phyloP scores from a whole-genome alignment of 2,797 vertebrate genomes.

The Gymnodraco acuticeps region DNA sequence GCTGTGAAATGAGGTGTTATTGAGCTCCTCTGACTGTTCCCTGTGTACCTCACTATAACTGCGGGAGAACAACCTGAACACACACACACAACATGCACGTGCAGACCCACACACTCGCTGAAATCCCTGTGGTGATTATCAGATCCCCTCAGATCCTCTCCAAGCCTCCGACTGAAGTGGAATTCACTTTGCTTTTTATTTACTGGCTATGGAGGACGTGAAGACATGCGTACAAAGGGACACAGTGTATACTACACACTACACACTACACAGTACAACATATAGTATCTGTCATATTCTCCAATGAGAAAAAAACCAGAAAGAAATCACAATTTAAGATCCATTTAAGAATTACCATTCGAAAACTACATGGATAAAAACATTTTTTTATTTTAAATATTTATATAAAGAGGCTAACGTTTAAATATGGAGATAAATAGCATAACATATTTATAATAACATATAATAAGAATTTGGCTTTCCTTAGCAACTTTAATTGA shows the following conservation, averaged over 20 bases:
- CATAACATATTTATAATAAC: no score
- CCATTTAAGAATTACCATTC: no score
- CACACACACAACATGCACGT: conserved; percentile 27
- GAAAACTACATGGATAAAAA: no score
- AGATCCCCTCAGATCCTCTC: conserved; percentile 93
- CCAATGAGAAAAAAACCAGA: not conserved
- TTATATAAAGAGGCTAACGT: no score
- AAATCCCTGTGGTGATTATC: conserved; percentile 93
- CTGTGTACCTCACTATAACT: conserved; percentile 49
- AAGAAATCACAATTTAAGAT: no score
- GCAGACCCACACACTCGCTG: conserved; percentile 68
- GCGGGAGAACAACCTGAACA: conserved; percentile 41
- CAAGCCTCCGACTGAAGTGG: conserved; percentile 95
- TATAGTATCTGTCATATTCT: not conserved
- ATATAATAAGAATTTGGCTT: no score
- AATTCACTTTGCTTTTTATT: conserved; percentile 96
- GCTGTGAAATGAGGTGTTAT: conserved; percentile 54
- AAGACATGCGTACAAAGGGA: not conserved
- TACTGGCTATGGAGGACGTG: conserved; percentile 90
- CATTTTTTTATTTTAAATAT: no score
- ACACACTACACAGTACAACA: not conserved
- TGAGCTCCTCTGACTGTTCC: conserved; percentile 61
- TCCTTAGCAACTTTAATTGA: no score
- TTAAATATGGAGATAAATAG: no score
- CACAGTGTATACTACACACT: not conserved